Percentiles rank a stretch among this genome's conserved stretches.
These are phyloP conservation scores for Melinopterus prodromus DNA, from an alignment of 2,888 invertebrate genomes.

Conservation along the genomic window DNA sequence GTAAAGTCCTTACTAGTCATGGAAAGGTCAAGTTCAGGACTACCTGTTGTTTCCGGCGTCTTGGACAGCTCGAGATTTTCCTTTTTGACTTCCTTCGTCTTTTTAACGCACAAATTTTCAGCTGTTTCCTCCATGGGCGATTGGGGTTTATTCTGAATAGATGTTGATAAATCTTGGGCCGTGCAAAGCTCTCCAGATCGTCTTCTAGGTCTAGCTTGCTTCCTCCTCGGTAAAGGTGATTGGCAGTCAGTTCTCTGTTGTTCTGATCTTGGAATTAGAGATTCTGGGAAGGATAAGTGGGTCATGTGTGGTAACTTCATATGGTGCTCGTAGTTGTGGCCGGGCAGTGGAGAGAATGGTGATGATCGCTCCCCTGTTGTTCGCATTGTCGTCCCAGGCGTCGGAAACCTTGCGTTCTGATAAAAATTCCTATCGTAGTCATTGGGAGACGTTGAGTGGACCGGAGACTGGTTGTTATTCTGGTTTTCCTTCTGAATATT, in stretches of 20 bases:
- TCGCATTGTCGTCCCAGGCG: slow-evolving; percentile 46
- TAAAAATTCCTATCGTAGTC: slow-evolving; percentile 57
- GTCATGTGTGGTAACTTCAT: slow-evolving; percentile 62
- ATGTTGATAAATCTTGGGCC: slow-evolving; percentile 68
- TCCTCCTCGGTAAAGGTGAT: slow-evolving; percentile 84
- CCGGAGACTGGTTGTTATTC: slow-evolving; percentile 54
- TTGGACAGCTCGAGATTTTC: slow-evolving; percentile 45
- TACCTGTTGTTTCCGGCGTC: slow-evolving; percentile 48
- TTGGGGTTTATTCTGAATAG: slow-evolving; percentile 40
- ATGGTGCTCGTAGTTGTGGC: slow-evolving; percentile 61
- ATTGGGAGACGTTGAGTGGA: slow-evolving; percentile 61
- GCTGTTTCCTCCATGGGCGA: slow-evolving; percentile 56
- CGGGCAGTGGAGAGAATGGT: slow-evolving; percentile 58
- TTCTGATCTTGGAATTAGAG: slow-evolving; percentile 50
- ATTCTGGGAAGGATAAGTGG: slow-evolving; percentile 59
- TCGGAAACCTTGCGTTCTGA: slow-evolving; percentile 56
- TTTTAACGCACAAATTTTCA: slow-evolving; percentile 71
- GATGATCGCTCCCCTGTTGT: slow-evolving; percentile 49
- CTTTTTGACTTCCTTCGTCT: slow-evolving; percentile 51
- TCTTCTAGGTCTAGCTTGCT: slow-evolving; percentile 85
- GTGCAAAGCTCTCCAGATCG: slow-evolving; percentile 79
- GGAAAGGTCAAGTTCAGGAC: slow-evolving; percentile 58
- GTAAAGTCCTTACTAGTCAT: slow-evolving; percentile 57
- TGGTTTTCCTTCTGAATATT: slow-evolving; percentile 55
- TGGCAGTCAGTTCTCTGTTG: slow-evolving; percentile 64